Percentiles rank a stretch among this genome's conserved stretches.
phyloP scores from a whole-genome alignment of 2,113 vertebrate genomes.

The Scolopax mira region DNA sequence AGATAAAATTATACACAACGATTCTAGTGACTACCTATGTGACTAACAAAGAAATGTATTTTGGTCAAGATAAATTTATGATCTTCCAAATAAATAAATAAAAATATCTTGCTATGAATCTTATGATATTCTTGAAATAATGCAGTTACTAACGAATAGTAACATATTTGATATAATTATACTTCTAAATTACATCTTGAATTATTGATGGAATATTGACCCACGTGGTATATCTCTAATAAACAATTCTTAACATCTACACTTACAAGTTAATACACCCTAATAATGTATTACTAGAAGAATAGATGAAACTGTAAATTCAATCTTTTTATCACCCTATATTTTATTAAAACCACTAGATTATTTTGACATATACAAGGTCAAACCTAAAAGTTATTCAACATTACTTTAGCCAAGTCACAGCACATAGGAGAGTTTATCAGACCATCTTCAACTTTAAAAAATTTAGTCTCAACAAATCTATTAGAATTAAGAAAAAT shows the following conservation, averaged over 20 bases:
- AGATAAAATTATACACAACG: background rate
- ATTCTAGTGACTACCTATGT: background rate
- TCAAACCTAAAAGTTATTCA: constrained; percentile 19
- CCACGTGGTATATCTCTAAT: constrained; percentile 40
- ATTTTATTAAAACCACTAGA: constrained; percentile 70
- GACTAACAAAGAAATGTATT: background rate
- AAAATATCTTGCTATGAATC: background rate
- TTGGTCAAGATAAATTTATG: background rate
- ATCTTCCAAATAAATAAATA: background rate
- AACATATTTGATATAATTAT: constrained; percentile 58
- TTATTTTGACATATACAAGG: constrained; percentile 27
- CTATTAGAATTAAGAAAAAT: background rate
- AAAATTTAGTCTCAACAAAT: background rate
- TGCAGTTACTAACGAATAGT: constrained; percentile 5
- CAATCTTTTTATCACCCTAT: constrained; percentile 35
- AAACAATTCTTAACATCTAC: constrained; percentile 46
- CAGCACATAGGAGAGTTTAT: background rate
- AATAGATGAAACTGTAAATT: constrained; percentile 61
- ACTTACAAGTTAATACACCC: constrained; percentile 44
- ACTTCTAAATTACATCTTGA: constrained; percentile 65
- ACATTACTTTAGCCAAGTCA: background rate
- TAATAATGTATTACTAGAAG: constrained; percentile 23
- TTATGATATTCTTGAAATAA: constrained; percentile 5
- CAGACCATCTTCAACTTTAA: background rate
- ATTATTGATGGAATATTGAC: constrained; percentile 73